Evolutionary conservation across 2,888 invertebrate genomes (phyloP).

Genomic region (Eupeodes luniger): DNA sequence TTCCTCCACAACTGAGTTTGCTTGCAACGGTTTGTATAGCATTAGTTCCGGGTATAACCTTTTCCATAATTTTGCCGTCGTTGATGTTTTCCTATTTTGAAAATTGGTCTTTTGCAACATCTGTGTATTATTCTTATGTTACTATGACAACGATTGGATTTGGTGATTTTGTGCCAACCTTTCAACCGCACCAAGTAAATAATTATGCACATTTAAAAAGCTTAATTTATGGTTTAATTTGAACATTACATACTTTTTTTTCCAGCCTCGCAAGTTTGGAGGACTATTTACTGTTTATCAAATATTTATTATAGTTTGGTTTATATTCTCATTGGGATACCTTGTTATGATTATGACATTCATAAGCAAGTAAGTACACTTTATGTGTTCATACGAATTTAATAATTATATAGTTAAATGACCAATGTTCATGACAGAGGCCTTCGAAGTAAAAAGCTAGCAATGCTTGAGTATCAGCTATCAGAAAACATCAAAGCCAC

Average conservation of each 20-base stretch:
- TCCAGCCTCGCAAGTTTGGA: slow-evolving; percentile 84
- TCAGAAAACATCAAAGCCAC: slow-evolving; percentile 91
- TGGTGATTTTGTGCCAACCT: slow-evolving; percentile 94
- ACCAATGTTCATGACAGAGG: slow-evolving; percentile 81
- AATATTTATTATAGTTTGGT: slow-evolving; percentile 93
- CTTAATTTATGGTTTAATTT: background rate
- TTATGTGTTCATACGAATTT: background rate
- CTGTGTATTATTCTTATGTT: slow-evolving; percentile 94
- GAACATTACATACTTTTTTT: slow-evolving; percentile 4
- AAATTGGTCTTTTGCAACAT: slow-evolving; percentile 92
- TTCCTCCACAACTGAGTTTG: slow-evolving; percentile 89
- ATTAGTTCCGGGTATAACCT: slow-evolving; percentile 93
- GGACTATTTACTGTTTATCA: slow-evolving; percentile 89
- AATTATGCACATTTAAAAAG: background rate
- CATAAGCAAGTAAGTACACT: slow-evolving; percentile 86
- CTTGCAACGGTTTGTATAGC: slow-evolving; percentile 92
- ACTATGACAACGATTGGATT: slow-evolving; percentile 95
- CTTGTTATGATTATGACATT: slow-evolving; percentile 95
- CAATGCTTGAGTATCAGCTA: slow-evolving; percentile 90
- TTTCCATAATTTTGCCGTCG: slow-evolving; percentile 94
- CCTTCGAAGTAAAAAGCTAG: slow-evolving; percentile 89
- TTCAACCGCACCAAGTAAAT: slow-evolving; percentile 82
- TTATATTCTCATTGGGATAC: slow-evolving; percentile 95
- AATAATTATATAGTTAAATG: slow-evolving; percentile 56
- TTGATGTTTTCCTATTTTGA: slow-evolving; percentile 93